Conservation (phyloP, 2,888 invertebrate genomes). For the Podotricha telesiphe region DNA sequence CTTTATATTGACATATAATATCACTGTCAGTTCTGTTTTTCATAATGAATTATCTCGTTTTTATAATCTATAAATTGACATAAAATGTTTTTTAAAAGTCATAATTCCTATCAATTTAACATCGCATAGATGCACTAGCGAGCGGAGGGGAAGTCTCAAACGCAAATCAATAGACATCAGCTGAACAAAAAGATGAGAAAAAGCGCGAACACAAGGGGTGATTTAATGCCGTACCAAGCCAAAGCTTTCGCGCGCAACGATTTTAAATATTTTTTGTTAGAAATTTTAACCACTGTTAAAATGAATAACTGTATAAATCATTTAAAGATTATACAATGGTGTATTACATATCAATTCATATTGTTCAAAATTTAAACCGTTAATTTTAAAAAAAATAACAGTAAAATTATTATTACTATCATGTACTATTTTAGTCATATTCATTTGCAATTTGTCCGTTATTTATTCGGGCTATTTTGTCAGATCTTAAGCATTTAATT, state of each 20-base stretch:
- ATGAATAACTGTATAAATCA: not conserved
- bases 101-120: conserved; percentile 13
- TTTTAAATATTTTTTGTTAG: conserved; percentile 1
- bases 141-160: conserved; percentile 26
- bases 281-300: not conserved
- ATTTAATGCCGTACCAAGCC: conserved; percentile 21
- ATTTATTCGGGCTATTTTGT: conserved; percentile 25
- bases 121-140: conserved; percentile 13
- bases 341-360: too few relatives aligned
- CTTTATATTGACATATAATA: too few relatives aligned
- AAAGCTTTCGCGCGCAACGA: conserved; percentile 17
- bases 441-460: not conserved
- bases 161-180: conserved; percentile 35
- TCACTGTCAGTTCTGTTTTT: too few relatives aligned
- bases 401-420: too few relatives aligned
- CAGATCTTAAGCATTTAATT: not conserved
- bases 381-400: too few relatives aligned
- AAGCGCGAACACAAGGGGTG: conserved; percentile 40
- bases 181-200: conserved; percentile 37
- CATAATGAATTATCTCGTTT: too few relatives aligned
- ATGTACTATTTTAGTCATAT: too few relatives aligned
- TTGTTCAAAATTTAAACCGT: too few relatives aligned
- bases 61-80: not conserved
- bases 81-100: not conserved
- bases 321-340: not conserved